These are phyloP conservation scores for Barbus barbus DNA, from an alignment of 2,113 vertebrate genomes.

Conservation along the genomic window DNA sequence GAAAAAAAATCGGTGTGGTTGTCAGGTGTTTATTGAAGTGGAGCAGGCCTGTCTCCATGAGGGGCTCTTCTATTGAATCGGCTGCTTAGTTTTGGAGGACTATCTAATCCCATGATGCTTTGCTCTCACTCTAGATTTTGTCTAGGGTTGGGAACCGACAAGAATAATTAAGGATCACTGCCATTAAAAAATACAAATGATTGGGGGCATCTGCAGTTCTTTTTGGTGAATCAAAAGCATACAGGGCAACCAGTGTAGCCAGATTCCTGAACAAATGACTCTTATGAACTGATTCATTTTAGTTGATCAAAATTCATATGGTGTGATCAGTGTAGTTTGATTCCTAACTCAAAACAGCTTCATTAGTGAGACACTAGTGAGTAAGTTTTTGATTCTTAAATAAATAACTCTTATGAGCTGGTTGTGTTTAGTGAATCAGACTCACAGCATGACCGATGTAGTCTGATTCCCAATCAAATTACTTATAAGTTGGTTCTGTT, in stretches of 20 bases:
- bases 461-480: too few species aligned
- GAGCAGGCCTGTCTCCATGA: constrained; percentile 11
- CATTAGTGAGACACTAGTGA: background rate
- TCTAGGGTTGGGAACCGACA: background rate
- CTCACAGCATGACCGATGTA: too few species aligned
- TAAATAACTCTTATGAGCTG: too few species aligned
- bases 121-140: background rate
- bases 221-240: background rate
- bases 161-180: background rate
- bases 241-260: background rate
- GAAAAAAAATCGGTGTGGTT: constrained; percentile 6
- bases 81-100: constrained; percentile 26
- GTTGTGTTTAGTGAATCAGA: too few species aligned
- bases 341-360: background rate
- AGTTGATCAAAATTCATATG: too few species aligned
- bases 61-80: constrained; percentile 20
- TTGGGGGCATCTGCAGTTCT: background rate
- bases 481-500: too few species aligned
- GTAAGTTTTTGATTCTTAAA: too few species aligned
- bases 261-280: background rate
- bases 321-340: background rate
- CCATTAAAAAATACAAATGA: background rate
- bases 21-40: constrained; percentile 37
- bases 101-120: constrained; percentile 25
- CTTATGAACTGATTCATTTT: too few species aligned